Conservation (phyloP, 2,113 vertebrate genomes). For the Oryzias woworae region DNA sequence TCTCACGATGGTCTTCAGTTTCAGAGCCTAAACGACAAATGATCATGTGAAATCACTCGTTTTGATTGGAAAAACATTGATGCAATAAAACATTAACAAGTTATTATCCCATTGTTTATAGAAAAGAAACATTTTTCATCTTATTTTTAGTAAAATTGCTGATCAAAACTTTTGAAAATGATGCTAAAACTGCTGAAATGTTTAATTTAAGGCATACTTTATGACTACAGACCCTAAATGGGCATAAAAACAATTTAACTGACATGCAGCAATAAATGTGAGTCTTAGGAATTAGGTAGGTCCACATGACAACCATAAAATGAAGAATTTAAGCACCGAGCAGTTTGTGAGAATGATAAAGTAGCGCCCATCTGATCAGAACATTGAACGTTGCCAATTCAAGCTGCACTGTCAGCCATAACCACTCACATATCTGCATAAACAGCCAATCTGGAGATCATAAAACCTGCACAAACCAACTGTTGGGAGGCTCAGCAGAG, state of each 20-base stretch:
- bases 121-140: no score
- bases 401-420: slow-evolving; percentile 4
- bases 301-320: neutral
- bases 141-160: no score
- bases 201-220: no score
- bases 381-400: slow-evolving; percentile 6
- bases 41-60: neutral
- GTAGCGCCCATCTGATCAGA: slow-evolving; percentile 19
- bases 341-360: slow-evolving; percentile 7
- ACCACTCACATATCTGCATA: slow-evolving; percentile 34
- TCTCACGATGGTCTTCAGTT: slow-evolving; percentile 94
- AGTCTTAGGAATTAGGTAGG: neutral
- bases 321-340: slow-evolving; percentile 1
- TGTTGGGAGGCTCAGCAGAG: neutral
- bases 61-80: neutral
- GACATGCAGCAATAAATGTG: no score
- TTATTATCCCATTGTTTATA: no score
- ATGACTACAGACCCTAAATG: no score
- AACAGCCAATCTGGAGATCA: slow-evolving; percentile 35
- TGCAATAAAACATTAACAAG: neutral
- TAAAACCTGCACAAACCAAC: slow-evolving; percentile 24
- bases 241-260: neutral
- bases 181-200: no score
- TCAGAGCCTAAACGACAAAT: slow-evolving; percentile 83
- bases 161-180: no score